These are phyloP conservation scores for Salvelinus alpinus DNA, from an alignment of 2,113 vertebrate species.

Conservation along the genomic window DNA sequence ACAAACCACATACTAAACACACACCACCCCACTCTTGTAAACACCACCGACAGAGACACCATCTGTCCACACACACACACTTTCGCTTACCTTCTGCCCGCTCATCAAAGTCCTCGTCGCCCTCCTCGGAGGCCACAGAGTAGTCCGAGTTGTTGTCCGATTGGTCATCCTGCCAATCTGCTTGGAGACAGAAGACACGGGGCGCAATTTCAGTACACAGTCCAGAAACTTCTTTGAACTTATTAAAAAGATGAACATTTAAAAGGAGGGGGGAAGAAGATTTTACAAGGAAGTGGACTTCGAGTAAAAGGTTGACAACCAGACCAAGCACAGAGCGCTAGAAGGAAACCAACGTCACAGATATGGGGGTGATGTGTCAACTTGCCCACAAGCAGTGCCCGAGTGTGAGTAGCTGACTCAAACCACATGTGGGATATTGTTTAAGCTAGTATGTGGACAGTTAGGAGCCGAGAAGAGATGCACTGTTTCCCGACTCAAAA, in stretches of 20 bases:
- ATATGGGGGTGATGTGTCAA: neutral
- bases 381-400: neutral
- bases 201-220: neutral
- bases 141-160: constrained; percentile 97
- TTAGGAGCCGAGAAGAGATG: too few species aligned
- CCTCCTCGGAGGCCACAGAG: constrained; percentile 96
- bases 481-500: too few species aligned
- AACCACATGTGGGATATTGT: too few species aligned
- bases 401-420: neutral
- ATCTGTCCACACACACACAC: neutral
- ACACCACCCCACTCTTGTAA: neutral
- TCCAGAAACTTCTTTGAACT: neutral
- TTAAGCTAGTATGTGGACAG: too few species aligned
- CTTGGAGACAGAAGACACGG: constrained; percentile 26
- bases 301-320: too few species aligned
- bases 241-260: too few species aligned
- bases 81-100: constrained; percentile 83
- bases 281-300: too few species aligned
- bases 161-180: constrained; percentile 98
- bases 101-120: constrained; percentile 96
- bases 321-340: too few species aligned
- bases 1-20: constrained; percentile 18
- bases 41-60: neutral
- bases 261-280: neutral
- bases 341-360: neutral